These are phyloP conservation scores for Aromia moschata DNA, from an alignment of 2,888 invertebrate species.

Conservation along the genomic window DNA sequence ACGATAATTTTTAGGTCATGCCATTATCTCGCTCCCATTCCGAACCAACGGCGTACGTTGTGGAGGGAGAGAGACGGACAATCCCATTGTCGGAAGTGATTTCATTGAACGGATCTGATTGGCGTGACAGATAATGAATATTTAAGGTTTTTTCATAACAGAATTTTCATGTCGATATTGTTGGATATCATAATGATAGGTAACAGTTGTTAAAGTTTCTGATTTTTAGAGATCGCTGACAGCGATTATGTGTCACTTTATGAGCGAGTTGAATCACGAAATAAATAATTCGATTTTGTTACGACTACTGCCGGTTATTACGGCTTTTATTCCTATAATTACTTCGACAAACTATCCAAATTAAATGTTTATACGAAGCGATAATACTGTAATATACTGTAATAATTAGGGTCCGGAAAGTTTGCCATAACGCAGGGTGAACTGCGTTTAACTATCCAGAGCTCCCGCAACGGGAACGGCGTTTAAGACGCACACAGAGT, in stretches of 20 bases:
- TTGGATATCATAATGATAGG: conserved; percentile 44
- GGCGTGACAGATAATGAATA: conserved; percentile 54
- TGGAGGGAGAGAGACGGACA: conserved; percentile 13
- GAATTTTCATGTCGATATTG: conserved; percentile 45
- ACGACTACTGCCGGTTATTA: conserved; percentile 2
- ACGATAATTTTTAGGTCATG: conserved; percentile 9
- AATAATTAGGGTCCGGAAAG: no score
- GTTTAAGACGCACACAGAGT: no score
- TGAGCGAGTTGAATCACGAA: conserved; percentile 32
- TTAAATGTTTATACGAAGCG: no score
- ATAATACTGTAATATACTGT: no score
- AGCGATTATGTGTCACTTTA: conserved; percentile 34
- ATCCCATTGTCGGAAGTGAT: conserved; percentile 42
- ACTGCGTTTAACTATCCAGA: no score
- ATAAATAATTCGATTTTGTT: conserved; percentile 27
- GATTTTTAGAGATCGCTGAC: conserved; percentile 43
- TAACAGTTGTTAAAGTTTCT: conserved; percentile 48
- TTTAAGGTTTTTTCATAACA: conserved; percentile 49
- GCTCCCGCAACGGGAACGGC: no score
- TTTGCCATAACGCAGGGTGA: no score
- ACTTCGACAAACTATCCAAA: no score
- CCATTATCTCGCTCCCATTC: neutral
- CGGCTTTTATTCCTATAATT: neutral
- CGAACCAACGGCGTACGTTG: neutral
- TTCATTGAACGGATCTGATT: conserved; percentile 46